Conservation (phyloP, 2,797 vertebrate species). For the Eurystomus glaucurus region DNA sequence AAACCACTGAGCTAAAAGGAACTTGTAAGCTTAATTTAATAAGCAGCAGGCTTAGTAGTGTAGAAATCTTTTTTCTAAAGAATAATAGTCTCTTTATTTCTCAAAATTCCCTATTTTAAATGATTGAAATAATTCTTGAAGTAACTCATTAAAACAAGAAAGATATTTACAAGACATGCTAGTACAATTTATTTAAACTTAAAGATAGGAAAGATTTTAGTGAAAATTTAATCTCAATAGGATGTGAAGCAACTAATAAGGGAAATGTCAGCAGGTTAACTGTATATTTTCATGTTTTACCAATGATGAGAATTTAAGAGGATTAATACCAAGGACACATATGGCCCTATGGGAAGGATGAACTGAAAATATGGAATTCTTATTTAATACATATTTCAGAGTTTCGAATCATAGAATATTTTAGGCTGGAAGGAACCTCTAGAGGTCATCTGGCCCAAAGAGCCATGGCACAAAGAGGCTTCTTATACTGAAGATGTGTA, state of each 20-base stretch:
- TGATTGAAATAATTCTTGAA: neutral
- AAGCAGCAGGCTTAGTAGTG: neutral
- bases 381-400: neutral
- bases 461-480: neutral
- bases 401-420: too few relatives aligned
- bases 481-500: neutral
- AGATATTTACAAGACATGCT: neutral
- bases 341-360: neutral
- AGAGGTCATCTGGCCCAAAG: too few relatives aligned
- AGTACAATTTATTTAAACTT: neutral
- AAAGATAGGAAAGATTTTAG: neutral
- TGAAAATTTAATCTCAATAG: neutral
- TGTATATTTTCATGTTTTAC: neutral
- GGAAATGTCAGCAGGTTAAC: neutral
- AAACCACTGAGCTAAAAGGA: neutral
- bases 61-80: neutral
- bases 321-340: neutral
- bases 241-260: neutral
- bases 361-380: neutral
- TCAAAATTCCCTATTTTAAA: neutral
- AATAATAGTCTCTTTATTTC: neutral
- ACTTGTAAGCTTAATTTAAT: slow-evolving; percentile 3
- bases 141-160: neutral
- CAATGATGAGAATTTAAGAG: neutral
- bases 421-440: too few relatives aligned